Base-by-base conservation (phyloP, 2,888 invertebrate genomes). In the Polyploca ridens region DNA sequence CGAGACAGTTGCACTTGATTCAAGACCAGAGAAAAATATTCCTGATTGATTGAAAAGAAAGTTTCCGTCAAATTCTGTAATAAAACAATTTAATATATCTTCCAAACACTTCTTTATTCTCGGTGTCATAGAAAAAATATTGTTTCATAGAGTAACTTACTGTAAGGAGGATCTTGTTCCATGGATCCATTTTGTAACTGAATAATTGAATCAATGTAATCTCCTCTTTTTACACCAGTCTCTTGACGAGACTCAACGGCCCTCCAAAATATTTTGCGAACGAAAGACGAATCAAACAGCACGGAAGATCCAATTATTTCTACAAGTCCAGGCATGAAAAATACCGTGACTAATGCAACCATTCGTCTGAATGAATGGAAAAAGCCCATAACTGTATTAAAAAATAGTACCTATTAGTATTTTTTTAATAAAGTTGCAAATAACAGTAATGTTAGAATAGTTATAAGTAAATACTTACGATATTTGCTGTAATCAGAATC, bases 11-110 rank as follows among this genome's bases (percentile, higher is more conserved):
- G 79, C 75, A 64, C 79, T 77, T 10, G 80, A 77, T 62, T 80
- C 78, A 27, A 81, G 78, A 44, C 79, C 81, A 58, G 79, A 74
- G 62, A 80, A 77, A 62, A 80, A 78, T 33, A 70, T 74, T 5
- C 76, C 76, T 0, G 73, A 73, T 69, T 78, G 80, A 59, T 62
- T 75, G 58, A 77, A 65, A 6, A 80, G 75, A 64, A 77, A 74
- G 7, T 78, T 74, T 10, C 76, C 77, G 61, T 74, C 74, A n/a
- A 79, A 74, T 66, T 69, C 78, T 79, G 65, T 1, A 68, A 44
- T 14, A 7, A 67, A 33, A 57, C 57, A 64, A 38, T 13, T 35
- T 2, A 13, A 13, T 4, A 19, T 7, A 27, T 6, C 14, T 38
- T 59, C 41, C 0, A 13, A 38, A 59, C 1, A 3, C 4, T n/a